Conservation (phyloP, 2,797 vertebrate genomes). For the Anableps anableps region DNA sequence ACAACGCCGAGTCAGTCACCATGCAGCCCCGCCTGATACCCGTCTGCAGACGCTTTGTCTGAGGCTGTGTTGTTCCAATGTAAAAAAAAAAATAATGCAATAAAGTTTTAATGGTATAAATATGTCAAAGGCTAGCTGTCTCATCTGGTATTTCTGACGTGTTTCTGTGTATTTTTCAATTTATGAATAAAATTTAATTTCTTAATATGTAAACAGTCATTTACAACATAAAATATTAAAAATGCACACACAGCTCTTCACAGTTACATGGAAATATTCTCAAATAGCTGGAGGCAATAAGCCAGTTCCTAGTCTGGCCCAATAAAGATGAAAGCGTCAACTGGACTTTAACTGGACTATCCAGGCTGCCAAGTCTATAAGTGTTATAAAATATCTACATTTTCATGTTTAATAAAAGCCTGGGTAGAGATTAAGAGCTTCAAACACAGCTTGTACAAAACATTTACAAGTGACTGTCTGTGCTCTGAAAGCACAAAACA, state of each 20-base stretch:
- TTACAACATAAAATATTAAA: background rate
- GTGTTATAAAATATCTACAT: too few relatives aligned
- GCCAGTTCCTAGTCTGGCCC: too few relatives aligned
- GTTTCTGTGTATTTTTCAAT: background rate
- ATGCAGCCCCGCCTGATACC: background rate
- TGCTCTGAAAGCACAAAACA: background rate
- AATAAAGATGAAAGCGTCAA: too few relatives aligned
- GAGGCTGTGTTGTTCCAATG: background rate
- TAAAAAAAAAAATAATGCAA: background rate
- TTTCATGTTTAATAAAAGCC: background rate
- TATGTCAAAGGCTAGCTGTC: background rate
- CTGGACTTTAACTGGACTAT: background rate
- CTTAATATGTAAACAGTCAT: background rate
- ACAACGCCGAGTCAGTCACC: conserved; percentile 41
- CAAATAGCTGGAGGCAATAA: background rate
- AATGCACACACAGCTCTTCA: background rate
- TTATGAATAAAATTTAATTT: background rate
- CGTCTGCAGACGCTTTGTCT: background rate
- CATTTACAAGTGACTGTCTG: background rate
- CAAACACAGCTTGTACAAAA: background rate
- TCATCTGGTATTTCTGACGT: background rate
- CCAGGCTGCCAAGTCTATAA: background rate
- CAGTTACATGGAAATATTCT: background rate
- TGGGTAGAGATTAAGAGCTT: background rate
- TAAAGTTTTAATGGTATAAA: background rate